Percentiles rank a stretch among this genome's conserved stretches.
Evolutionary conservation across 1,140 invertebrate species (phyloP).

Genomic region (Cyphomyrmex costatus): DNA sequence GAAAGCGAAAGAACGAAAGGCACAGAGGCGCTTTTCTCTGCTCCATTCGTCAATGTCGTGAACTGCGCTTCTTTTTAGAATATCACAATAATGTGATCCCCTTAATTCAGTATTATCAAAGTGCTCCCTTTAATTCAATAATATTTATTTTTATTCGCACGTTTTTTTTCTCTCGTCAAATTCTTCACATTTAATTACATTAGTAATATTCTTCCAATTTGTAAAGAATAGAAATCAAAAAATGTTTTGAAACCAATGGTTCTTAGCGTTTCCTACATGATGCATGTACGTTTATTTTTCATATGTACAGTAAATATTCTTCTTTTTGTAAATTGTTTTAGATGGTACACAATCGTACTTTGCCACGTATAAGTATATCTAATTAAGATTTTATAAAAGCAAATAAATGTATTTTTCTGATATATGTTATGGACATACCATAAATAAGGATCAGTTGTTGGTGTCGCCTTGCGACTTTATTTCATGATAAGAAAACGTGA

Average conservation of each 20-base stretch:
- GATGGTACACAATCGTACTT: neutral
- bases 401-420: constrained; percentile 2
- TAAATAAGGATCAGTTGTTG: constrained; percentile 62
- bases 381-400: neutral
- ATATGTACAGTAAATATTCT: neutral
- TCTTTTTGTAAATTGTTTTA: neutral
- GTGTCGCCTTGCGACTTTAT: constrained; percentile 56
- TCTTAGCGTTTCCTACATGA: neutral
- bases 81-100: constrained; percentile 68
- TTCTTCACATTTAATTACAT: neutral
- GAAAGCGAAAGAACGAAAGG: constrained; percentile 47
- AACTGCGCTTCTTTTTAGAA: constrained; percentile 66
- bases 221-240: neutral
- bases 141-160: constrained; percentile 71
- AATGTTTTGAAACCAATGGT: neutral
- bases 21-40: constrained; percentile 75
- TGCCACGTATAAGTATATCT: neutral
- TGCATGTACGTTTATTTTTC: neutral
- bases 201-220: neutral
- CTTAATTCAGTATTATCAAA: constrained; percentile 69
- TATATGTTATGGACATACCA: constrained; percentile 14
- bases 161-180: constrained; percentile 42
- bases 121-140: constrained; percentile 66
- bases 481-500: constrained; percentile 29
- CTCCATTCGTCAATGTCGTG: constrained; percentile 84